Evolutionary conservation across 1,140 invertebrate species (phyloP), one percentile per base, ranked within the genome.

Genomic region (Drosophila ambigua): DNA sequence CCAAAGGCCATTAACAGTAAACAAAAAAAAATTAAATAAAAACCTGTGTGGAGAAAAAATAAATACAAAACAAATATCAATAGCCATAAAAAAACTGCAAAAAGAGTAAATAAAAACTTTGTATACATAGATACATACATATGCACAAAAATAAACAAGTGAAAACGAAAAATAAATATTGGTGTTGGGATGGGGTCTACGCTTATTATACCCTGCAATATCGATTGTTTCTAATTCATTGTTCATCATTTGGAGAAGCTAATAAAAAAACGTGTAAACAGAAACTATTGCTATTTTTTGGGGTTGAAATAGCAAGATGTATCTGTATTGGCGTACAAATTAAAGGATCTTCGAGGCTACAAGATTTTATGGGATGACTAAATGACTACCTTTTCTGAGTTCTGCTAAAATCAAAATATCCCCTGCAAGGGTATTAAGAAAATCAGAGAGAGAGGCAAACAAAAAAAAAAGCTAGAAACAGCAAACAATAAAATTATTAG

Each of bases 1-100:
- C 43, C 71, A 74, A 79, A 79, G 50, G 59, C 77, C 55, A 79
- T 75, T 71, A 77, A 60, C 60, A 79, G 54, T 28, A 75, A 52
- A 55, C 57, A 39, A 73, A 59, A 74, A 52, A 28, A 61, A 68
- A 24, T 20, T 24, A 24, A 24, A 24, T 0, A 24, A 46, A 52
- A 28, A 7, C 2, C 5, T 57, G 58, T 48, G 43, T 45, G 43
- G 53, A 61, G 43, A 59, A 49, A 23, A 52, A 59, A 20, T 20
- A 20, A 20, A 20, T 20, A 20, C 20, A 20, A 20, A 45, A 54
- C 52, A 61, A 26, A 28, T 16, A 61, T 31, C 35, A 39, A 39
- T 15, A 45, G 44, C 16, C 50, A 61, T 28, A 60, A 31, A 26
- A 26, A 66, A 72, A 60, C 15, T 55, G 24, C 13, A 6, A 31